Conservation (phyloP, 2,888 invertebrate genomes). For the Rhimphoctona megacephalus region DNA sequence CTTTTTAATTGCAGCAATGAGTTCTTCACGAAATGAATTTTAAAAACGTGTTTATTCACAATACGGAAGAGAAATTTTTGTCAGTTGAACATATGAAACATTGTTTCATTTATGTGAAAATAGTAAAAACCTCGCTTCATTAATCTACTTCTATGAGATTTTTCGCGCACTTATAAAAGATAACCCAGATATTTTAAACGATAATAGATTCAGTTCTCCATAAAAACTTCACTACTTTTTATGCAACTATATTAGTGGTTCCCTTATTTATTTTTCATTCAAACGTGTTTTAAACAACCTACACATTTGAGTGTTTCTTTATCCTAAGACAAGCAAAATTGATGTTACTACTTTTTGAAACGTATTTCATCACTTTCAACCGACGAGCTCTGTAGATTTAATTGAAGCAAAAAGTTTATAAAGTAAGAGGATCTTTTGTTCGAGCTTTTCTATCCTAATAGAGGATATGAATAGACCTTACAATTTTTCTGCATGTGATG, state of each 20-base stretch:
- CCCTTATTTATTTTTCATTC: neutral
- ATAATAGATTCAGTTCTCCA: slow-evolving; percentile 1
- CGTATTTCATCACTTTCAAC: too few relatives aligned
- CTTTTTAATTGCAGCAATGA: neutral
- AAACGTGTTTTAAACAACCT: neutral
- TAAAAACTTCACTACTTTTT: neutral
- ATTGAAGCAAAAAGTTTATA: too few relatives aligned
- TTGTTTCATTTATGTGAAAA: neutral
- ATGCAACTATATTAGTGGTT: neutral
- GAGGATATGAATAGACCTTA: too few relatives aligned
- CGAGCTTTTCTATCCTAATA: too few relatives aligned
- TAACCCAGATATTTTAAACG: neutral
- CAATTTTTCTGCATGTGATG: too few relatives aligned
- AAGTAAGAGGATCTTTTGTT: too few relatives aligned
- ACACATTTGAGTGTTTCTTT: neutral
- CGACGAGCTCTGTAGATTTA: too few relatives aligned
- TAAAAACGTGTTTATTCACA: neutral
- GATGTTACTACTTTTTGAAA: too few relatives aligned
- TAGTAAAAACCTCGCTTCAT: neutral
- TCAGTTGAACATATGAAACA: neutral
- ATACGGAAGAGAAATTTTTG: neutral
- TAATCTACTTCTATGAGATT: neutral
- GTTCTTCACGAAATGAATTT: neutral
- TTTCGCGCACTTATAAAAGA: neutral
- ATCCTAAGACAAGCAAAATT: neutral